Percentiles rank a stretch among this genome's conserved stretches.
Conservation (phyloP, 2,888 invertebrate species). For the Taphrorychus bicolor region DNA sequence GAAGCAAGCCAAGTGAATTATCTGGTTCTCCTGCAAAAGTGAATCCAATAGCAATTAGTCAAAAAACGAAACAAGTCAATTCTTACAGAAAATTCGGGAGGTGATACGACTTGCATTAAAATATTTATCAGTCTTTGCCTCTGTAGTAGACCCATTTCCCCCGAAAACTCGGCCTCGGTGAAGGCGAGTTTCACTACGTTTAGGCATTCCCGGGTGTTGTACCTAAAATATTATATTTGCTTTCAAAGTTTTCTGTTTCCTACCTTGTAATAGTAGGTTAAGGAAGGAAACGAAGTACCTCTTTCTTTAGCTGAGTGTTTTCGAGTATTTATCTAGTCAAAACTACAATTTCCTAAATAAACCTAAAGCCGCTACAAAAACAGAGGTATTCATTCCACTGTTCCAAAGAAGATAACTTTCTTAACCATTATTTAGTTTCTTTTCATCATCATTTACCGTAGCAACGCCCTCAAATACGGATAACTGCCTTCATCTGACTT, state of each 20-base stretch:
- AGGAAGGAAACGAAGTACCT: too few relatives aligned
- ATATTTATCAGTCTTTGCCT: constrained; percentile 81
- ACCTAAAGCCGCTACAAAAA: too few relatives aligned
- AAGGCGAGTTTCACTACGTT: constrained; percentile 87
- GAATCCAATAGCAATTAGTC: not conserved
- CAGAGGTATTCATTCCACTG: too few relatives aligned
- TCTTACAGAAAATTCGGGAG: constrained; percentile 72
- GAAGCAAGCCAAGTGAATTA: constrained; percentile 57
- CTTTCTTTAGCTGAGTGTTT: too few relatives aligned
- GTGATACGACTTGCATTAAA: constrained; percentile 75
- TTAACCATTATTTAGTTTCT: too few relatives aligned
- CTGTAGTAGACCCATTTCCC: constrained; percentile 74
- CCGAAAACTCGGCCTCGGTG: constrained; percentile 79
- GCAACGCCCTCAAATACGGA: constrained; percentile 74
- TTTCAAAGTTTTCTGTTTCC: not conserved
- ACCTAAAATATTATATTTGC: constrained; percentile 58
- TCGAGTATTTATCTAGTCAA: too few relatives aligned
- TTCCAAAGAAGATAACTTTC: too few relatives aligned
- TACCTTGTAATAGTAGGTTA: not conserved
- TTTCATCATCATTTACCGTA: constrained; percentile 65
- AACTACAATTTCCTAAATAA: too few relatives aligned
- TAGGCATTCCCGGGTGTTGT: constrained; percentile 84
- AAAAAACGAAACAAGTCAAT: not conserved
- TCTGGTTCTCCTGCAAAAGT: constrained; percentile 62
- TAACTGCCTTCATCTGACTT: constrained; percentile 70